A percentile compares a stretch with the other conserved stretches of the same genome.
Evolutionary conservation across 2,888 invertebrate species (phyloP).

Genomic region (Pammene fasciana): DNA sequence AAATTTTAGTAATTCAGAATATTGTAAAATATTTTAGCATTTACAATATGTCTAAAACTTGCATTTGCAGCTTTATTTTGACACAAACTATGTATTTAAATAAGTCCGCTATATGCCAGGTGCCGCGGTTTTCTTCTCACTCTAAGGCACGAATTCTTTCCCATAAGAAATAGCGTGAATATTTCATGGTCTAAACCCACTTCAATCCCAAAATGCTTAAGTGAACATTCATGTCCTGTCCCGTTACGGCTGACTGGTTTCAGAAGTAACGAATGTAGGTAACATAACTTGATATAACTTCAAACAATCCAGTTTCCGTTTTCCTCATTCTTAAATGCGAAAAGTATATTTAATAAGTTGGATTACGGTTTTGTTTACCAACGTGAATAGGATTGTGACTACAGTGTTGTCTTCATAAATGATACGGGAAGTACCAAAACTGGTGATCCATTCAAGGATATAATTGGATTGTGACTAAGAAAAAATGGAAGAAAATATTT

Average conservation of each 20-base stretch:
- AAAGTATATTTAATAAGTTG: neutral
- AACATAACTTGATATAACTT: conserved; percentile 13
- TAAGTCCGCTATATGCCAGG: neutral
- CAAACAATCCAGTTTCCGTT: neutral
- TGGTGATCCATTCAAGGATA: no score
- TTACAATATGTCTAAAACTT: no score
- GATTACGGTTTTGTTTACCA: conserved; percentile 19
- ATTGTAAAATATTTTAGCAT: no score
- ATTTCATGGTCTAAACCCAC: conserved; percentile 4
- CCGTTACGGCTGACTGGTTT: conserved; percentile 24
- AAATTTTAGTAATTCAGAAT: no score
- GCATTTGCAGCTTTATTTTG: no score
- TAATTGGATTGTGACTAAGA: no score
- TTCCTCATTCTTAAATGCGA: conserved; percentile 3
- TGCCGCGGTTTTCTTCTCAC: neutral
- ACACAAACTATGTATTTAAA: no score
- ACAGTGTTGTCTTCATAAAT: neutral
- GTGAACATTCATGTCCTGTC: conserved; percentile 27
- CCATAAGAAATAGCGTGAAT: neutral
- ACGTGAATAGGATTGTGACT: neutral
- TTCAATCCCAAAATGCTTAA: conserved; percentile 22
- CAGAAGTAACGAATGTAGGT: conserved; percentile 25
- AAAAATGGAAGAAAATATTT: no score
- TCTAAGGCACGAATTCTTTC: neutral
- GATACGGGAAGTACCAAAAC: no score